Base-by-base conservation (phyloP, 2,113 vertebrate genomes). In the Ibidorhyncha struthersii region DNA sequence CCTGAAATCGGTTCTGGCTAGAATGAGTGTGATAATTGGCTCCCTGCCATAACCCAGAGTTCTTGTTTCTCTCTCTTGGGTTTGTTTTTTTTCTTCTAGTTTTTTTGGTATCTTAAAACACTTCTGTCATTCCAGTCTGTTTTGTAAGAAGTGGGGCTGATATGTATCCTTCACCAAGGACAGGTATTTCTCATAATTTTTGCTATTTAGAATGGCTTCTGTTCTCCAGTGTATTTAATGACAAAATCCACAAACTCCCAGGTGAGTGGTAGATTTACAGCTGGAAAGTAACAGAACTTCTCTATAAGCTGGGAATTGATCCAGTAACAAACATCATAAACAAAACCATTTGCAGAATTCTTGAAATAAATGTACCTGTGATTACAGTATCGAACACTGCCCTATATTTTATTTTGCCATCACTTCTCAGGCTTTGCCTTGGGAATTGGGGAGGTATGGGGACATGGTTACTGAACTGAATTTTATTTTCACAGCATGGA, bases 141-240 rank as follows among this genome's bases (percentile, higher is more conserved):
- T 50, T 41, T 74, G 32, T 74, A 79, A 90, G 61, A 52, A 90
- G 27, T 88, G 84, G 74, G 70, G 12, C 82, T 96, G 91, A 71
- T 70, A 36, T 63, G 4, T 88, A 58, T 82, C 72, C 90, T 92
- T 96, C 77, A 90, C 79, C 89, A 93, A 73, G 72, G 63, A 40
- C 43, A 82, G 59, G n/a, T 94, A 94, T 95, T 96, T 96, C 62
- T 86, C 43, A 74, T 86, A 3, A 58, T 74, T 91, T 85, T 67
- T 96, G 10, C 32, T 94, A 30, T 93, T 91, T 73, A 43, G 58
- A 93, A 78, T 88, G 80, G 32, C 78, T 97, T 97, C 76, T 79
- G 26, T 79, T 96, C 69, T 90, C 32, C 20, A 63, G 72, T 94
- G 70, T 95, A 81, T 96, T 77, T 89, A 93, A 65, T 76, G 67